These are phyloP conservation scores for Embiotoca jacksoni DNA, from an alignment of 2,113 vertebrate genomes.

Conservation along the genomic window DNA sequence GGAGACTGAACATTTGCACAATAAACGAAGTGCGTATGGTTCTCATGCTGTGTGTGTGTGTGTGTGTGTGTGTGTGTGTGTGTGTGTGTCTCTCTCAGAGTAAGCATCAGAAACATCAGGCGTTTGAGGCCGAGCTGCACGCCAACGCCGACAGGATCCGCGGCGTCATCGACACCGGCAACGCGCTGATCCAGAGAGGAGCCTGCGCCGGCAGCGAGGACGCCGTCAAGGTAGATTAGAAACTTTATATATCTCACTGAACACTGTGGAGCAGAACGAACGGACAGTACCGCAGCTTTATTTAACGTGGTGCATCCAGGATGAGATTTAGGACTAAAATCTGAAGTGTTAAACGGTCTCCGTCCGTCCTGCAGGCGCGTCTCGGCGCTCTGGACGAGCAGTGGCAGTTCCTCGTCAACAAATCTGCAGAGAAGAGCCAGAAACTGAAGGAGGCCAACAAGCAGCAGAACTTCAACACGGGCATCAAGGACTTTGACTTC, in stretches of 20 bases:
- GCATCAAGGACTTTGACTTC: conserved; percentile 99
- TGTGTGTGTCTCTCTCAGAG: conserved; percentile 85
- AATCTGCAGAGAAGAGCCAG: conserved; percentile 98
- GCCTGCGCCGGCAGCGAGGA: conserved; percentile 97
- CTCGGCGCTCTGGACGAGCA: conserved; percentile 94
- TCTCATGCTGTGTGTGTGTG: conserved; percentile 6
- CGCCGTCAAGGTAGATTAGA: conserved; percentile 90
- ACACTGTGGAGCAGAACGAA: background rate
- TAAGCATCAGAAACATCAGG: conserved; percentile 99
- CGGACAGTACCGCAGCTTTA: too few species aligned
- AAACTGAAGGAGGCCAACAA: conserved; percentile 99
- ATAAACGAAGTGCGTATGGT: background rate
- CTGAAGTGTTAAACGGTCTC: too few species aligned
- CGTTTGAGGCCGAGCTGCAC: conserved; percentile 97
- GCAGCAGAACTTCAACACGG: conserved; percentile 99
- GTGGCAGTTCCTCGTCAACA: conserved; percentile 98
- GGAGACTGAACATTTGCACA: background rate
- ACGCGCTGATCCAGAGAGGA: conserved; percentile 95
- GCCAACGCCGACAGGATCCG: conserved; percentile 97
- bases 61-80: conserved; percentile 7
- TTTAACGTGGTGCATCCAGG: too few species aligned
- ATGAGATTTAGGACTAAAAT: too few species aligned
- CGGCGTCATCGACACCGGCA: conserved; percentile 95
- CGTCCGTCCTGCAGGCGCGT: conserved; percentile 82
- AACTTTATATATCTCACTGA: background rate